Percentiles rank a stretch among this genome's conserved stretches.
Evolutionary conservation across 2,888 invertebrate species (phyloP).

Genomic region (Nemapogon koenigi): DNA sequence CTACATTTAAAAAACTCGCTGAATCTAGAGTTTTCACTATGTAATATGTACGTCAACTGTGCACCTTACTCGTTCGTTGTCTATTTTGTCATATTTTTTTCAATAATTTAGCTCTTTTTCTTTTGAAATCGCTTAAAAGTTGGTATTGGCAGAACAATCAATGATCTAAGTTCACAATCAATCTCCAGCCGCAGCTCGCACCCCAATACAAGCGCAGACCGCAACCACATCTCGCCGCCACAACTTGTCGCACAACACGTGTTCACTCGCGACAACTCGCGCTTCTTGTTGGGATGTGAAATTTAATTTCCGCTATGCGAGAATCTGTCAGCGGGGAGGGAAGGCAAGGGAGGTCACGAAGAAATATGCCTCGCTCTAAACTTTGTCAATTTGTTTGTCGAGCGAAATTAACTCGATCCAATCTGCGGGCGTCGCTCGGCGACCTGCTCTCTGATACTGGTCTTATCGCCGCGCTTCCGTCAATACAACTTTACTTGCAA

Average conservation of each 20-base stretch:
- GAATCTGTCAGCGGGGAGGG: constrained; percentile 44
- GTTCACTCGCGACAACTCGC: constrained; percentile 32
- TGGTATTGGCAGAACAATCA: no score
- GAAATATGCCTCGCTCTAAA: constrained; percentile 64
- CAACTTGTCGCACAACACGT: constrained; percentile 32
- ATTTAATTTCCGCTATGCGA: constrained; percentile 63
- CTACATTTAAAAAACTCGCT: no score
- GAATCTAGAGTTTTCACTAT: no score
- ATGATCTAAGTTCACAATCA: no score
- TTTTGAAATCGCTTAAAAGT: no score
- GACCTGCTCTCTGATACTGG: constrained; percentile 30
- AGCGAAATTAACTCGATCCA: constrained; percentile 65
- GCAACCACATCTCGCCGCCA: constrained; percentile 16
- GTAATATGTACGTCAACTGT: no score
- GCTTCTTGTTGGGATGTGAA: constrained; percentile 60
- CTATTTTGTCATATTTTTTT: no score
- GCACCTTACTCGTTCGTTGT: no score
- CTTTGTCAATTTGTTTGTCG: constrained; percentile 66
- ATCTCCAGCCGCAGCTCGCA: constrained; percentile 26
- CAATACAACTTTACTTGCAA: no score
- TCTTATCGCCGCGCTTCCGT: background rate
- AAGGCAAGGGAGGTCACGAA: constrained; percentile 31
- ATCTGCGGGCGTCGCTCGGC: constrained; percentile 48
- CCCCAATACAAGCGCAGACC: constrained; percentile 4
- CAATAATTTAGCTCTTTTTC: no score